A percentile compares a stretch with the other conserved stretches of the same genome.
These are phyloP conservation scores for Istiophorus platypterus DNA, from an alignment of 2,113 vertebrate genomes.

Conservation along the genomic window DNA sequence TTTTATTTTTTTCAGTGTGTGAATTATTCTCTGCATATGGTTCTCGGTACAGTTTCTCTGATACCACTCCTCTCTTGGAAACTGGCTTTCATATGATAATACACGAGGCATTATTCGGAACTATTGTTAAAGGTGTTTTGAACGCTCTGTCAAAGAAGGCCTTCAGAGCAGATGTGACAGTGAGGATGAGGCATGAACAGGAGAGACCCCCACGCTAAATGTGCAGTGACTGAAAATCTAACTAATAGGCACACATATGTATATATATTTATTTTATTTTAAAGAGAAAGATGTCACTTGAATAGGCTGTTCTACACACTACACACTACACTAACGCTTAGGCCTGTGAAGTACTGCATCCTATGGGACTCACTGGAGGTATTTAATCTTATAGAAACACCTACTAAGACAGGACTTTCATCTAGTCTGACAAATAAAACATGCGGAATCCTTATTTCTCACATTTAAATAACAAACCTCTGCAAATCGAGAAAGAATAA, in stretches of 20 bases:
- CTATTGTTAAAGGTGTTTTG: slow-evolving; percentile 45
- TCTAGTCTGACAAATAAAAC: not conserved
- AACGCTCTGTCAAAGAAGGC: slow-evolving; percentile 7
- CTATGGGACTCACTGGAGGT: not conserved
- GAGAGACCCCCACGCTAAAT: not conserved
- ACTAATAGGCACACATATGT: not conserved
- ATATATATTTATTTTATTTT: not conserved
- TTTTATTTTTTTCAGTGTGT: slow-evolving; percentile 1
- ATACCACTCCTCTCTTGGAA: slow-evolving; percentile 19
- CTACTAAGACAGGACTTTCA: not conserved
- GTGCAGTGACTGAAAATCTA: not conserved
- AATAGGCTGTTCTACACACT: not conserved
- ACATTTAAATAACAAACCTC: not conserved
- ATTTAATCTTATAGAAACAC: not conserved
- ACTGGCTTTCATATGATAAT: slow-evolving; percentile 57
- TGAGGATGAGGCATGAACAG: slow-evolving; percentile 6
- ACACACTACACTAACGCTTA: not conserved
- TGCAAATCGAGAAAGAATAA: not conserved
- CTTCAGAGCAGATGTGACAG: slow-evolving; percentile 20
- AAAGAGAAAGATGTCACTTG: not conserved
- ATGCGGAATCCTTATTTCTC: not conserved
- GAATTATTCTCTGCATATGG: slow-evolving; percentile 4
- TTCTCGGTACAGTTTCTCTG: slow-evolving; percentile 37
- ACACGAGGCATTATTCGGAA: slow-evolving; percentile 28
- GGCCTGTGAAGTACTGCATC: not conserved